These are phyloP conservation scores for Pangasius krempfi DNA, from an alignment of 2,797 vertebrate species.

Conservation along the genomic window DNA sequence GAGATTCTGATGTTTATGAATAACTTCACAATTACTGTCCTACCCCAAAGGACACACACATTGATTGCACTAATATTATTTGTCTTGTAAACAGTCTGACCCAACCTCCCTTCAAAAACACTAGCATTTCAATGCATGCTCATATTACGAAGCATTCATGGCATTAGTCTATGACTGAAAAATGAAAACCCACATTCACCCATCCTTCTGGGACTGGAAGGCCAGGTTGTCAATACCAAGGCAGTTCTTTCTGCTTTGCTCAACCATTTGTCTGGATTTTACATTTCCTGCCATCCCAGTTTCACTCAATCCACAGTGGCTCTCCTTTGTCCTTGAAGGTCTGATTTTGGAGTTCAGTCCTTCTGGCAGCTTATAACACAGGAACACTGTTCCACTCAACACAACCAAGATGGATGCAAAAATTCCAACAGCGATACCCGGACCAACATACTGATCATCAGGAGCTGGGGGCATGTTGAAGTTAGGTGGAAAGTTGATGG, in stretches of 20 bases:
- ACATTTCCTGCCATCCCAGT: background rate
- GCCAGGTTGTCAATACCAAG: constrained; percentile 55
- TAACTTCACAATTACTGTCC: constrained; percentile 12
- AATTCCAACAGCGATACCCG: constrained; percentile 70
- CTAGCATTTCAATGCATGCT: background rate
- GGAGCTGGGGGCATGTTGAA: constrained; percentile 76
- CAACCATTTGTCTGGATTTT: background rate
- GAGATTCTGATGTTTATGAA: background rate
- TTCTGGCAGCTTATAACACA: constrained; percentile 65
- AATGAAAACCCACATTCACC: constrained; percentile 41
- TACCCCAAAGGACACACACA: background rate
- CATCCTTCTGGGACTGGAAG: constrained; percentile 57
- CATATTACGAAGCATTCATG: background rate
- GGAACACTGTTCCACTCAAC: constrained; percentile 71
- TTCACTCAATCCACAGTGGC: background rate
- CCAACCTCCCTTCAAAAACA: background rate
- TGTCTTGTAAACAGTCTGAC: constrained; percentile 21
- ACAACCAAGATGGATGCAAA: constrained; percentile 70
- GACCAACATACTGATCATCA: constrained; percentile 65
- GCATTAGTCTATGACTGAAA: background rate
- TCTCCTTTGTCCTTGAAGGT: background rate
- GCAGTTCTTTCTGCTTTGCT: background rate
- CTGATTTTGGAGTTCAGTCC: constrained; percentile 7
- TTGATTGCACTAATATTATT: background rate
- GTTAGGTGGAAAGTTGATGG: constrained; percentile 74